These are phyloP conservation scores for Pristionchus japonicus DNA, from an alignment of 2,888 invertebrate species.

Conservation along the genomic window DNA sequence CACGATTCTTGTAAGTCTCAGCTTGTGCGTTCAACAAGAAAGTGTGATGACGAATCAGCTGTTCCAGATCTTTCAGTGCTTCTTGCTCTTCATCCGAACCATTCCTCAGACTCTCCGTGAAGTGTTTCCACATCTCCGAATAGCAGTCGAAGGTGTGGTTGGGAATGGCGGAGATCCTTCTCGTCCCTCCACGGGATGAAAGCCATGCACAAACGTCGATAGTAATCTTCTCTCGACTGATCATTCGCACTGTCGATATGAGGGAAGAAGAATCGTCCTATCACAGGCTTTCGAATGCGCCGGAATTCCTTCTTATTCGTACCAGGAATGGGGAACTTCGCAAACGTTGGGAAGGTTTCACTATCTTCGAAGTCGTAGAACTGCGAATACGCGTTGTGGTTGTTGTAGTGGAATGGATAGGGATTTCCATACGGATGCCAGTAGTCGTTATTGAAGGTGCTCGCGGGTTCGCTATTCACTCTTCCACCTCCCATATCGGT, in stretches of 20 bases:
- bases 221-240: not conserved
- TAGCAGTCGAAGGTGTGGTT: not conserved
- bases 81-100: not conserved
- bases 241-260: not conserved
- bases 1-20: not conserved
- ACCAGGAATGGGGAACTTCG: not conserved
- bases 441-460: not conserved
- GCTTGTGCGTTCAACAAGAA: not conserved
- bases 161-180: not conserved
- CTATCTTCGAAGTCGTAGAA: not conserved
- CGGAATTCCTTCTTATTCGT: not conserved
- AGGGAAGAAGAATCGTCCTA: not conserved
- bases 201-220: not conserved
- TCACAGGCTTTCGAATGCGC: not conserved
- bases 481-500: not conserved
- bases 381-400: not conserved
- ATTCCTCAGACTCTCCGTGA: not conserved
- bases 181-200: constrained; percentile 37
- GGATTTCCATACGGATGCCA: not conserved
- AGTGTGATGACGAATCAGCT: not conserved
- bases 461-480: not conserved
- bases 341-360: not conserved
- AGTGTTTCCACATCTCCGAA: not conserved
- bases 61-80: not conserved
- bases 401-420: not conserved